These are phyloP conservation scores for Boleophthalmus pectinirostris DNA, from an alignment of 2,113 vertebrate species.

Conservation along the genomic window DNA sequence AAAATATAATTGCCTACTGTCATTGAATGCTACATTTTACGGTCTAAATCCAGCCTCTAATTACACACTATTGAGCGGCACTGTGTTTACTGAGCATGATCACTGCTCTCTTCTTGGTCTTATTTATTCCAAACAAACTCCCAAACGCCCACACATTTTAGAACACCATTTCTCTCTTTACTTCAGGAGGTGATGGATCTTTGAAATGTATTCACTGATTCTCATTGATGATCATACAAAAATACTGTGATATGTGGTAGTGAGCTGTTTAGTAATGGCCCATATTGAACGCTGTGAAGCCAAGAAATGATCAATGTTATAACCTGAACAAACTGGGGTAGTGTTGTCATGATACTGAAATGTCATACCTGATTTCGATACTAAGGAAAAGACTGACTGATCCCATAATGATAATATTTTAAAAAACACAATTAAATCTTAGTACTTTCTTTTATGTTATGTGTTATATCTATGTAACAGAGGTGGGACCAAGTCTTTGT, in stretches of 20 bases:
- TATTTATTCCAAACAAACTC: constrained; percentile 22
- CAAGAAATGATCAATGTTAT: constrained; percentile 56
- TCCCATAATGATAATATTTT: no score
- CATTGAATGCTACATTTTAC: background rate
- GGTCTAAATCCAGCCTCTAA: background rate
- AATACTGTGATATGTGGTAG: constrained; percentile 61
- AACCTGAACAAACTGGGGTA: no score
- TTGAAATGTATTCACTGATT: constrained; percentile 57
- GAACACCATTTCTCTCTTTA: constrained; percentile 16
- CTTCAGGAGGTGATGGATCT: constrained; percentile 30
- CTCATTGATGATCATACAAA: constrained; percentile 68
- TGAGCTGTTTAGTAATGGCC: constrained; percentile 66
- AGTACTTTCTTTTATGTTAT: no score
- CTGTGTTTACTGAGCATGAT: background rate
- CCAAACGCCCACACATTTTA: constrained; percentile 22
- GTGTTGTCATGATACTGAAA: constrained; percentile 29
- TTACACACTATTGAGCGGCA: constrained; percentile 13
- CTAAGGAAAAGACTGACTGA: no score
- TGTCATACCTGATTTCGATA: no score
- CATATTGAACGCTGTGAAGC: constrained; percentile 56
- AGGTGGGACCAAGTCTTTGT: no score
- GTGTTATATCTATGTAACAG: no score
- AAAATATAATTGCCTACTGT: constrained; percentile 8
- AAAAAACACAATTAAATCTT: no score
- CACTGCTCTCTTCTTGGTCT: background rate